phyloP scores from a whole-genome alignment of 1,140 invertebrate species.

The Gryon sp. region DNA sequence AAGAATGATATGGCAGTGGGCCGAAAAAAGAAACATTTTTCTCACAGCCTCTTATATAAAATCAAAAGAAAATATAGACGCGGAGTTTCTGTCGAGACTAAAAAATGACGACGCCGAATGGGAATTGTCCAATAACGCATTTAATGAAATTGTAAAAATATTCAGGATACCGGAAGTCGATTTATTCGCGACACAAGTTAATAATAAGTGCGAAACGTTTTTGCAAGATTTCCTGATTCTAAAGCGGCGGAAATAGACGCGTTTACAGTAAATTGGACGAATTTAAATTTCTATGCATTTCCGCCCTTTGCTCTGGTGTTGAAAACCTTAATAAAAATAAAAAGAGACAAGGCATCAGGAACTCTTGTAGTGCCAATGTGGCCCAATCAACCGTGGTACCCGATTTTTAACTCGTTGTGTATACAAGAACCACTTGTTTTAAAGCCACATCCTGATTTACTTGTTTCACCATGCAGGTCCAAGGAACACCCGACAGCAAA shows the following conservation, averaged over 20 bases:
- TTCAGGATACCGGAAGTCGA: constrained; percentile 17
- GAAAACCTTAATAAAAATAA: constrained; percentile 18
- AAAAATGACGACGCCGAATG: too few relatives aligned
- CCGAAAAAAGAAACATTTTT: too few relatives aligned
- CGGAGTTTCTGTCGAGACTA: too few relatives aligned
- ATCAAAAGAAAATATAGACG: too few relatives aligned
- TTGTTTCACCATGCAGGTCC: constrained; percentile 14
- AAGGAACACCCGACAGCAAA: not conserved
- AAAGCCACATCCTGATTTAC: constrained; percentile 1
- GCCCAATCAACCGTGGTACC: not conserved
- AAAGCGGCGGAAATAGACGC: constrained; percentile 15
- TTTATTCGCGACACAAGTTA: constrained; percentile 19
- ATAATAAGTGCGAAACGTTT: constrained; percentile 11
- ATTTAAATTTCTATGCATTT: constrained; percentile 20
- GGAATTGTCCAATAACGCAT: too few relatives aligned
- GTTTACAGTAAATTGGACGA: constrained; percentile 13
- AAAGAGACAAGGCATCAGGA: not conserved
- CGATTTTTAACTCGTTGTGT: not conserved
- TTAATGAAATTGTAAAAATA: too few relatives aligned
- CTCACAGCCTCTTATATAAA: too few relatives aligned
- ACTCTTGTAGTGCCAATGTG: not conserved
- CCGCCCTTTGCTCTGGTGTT: constrained; percentile 10
- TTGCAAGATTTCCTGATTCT: constrained; percentile 5
- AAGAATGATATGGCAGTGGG: too few relatives aligned
- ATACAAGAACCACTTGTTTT: constrained; percentile 1